Conservation (phyloP, 1,140 invertebrate species). For the Akabosia matsudoensis region DNA sequence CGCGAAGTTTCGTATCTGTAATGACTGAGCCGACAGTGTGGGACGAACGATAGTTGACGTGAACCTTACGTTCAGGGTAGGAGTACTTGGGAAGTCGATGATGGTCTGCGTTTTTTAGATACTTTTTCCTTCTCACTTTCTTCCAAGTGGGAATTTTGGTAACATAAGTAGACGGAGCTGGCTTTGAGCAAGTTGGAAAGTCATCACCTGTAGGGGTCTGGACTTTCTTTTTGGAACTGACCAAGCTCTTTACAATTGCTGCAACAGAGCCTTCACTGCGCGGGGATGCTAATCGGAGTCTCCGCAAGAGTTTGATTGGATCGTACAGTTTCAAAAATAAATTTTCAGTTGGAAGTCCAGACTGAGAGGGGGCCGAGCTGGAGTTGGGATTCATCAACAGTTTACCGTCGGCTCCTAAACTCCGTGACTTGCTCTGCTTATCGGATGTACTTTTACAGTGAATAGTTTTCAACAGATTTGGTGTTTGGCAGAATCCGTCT, state of each 20-base stretch:
- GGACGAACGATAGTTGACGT: neutral
- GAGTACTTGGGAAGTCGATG: neutral
- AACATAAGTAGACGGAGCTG: too few species aligned
- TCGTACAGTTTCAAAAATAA: slow-evolving; percentile 1
- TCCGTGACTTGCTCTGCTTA: too few species aligned
- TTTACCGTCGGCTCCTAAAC: too few species aligned
- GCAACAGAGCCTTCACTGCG: neutral
- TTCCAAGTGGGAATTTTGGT: too few species aligned
- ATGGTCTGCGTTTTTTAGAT: too few species aligned
- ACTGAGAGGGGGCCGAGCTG: neutral
- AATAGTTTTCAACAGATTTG: neutral
- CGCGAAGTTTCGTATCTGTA: neutral
- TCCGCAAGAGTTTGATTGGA: neutral
- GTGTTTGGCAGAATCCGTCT: too few species aligned
- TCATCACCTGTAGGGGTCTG: too few species aligned
- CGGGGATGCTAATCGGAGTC: neutral
- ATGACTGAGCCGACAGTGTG: neutral
- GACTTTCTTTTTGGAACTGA: neutral
- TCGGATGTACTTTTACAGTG: too few species aligned
- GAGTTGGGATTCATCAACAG: too few species aligned
- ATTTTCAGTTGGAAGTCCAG: neutral
- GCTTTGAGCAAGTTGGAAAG: too few species aligned
- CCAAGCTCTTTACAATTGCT: neutral
- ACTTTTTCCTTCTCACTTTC: neutral
- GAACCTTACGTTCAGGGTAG: neutral